Evolutionary conservation across 2,888 invertebrate genomes (phyloP).

Genomic region (Apodemia duryi): DNA sequence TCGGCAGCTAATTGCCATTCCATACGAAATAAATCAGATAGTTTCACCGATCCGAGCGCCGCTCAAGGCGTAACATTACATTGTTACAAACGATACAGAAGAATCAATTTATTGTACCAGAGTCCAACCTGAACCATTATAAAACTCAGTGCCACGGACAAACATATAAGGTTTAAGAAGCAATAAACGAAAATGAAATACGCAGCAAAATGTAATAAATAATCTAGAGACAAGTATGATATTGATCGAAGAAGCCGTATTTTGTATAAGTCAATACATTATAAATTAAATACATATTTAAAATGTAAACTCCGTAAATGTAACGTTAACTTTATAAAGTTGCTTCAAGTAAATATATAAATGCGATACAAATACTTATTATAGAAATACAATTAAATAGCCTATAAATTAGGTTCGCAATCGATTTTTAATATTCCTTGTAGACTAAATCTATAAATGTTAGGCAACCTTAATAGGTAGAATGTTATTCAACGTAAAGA

Average conservation of each 20-base stretch:
- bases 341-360: too few relatives aligned
- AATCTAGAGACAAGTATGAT: conserved; percentile 18
- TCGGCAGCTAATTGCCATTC: conserved; percentile 62
- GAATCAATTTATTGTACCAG: conserved; percentile 18
- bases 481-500: too few relatives aligned
- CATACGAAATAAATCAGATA: conserved; percentile 60
- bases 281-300: too few relatives aligned
- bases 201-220: conserved; percentile 21
- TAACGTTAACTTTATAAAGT: too few relatives aligned
- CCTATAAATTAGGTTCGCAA: too few relatives aligned
- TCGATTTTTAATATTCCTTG: too few relatives aligned
- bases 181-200: conserved; percentile 18
- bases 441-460: too few relatives aligned
- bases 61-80: conserved; percentile 29
- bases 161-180: conserved; percentile 10
- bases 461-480: too few relatives aligned
- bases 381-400: too few relatives aligned
- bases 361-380: too few relatives aligned
- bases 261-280: neutral
- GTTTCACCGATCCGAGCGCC: conserved; percentile 30
- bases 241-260: conserved; percentile 21
- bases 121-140: neutral
- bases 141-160: neutral
- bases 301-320: too few relatives aligned
- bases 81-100: conserved; percentile 18